Conservation (phyloP, 1,140 invertebrate genomes). For the Ericerus pela region DNA sequence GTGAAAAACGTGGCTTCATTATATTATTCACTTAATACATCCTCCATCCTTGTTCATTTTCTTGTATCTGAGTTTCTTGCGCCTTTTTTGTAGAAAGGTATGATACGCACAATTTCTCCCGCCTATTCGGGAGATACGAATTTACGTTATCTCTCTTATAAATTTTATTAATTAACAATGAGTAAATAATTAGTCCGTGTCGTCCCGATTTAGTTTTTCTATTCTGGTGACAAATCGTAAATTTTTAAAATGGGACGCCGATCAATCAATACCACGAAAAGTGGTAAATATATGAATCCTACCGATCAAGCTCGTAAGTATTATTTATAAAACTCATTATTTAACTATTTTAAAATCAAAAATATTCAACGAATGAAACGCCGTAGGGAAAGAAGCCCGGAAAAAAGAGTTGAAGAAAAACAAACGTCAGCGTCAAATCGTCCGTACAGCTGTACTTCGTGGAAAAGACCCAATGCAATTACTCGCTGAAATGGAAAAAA, state of each 20-base stretch:
- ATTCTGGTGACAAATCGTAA: no score
- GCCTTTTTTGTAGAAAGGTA: no score
- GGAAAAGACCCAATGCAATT: slow-evolving; percentile 93
- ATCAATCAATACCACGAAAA: slow-evolving; percentile 96
- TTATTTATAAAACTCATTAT: background rate
- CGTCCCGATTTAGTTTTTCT: no score
- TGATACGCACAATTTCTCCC: no score
- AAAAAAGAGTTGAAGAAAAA: slow-evolving; percentile 98
- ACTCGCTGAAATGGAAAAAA: slow-evolving; percentile 89
- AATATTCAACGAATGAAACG: slow-evolving; percentile 26
- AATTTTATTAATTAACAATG: no score
- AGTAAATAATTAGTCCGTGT: no score
- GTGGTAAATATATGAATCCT: slow-evolving; percentile 99
- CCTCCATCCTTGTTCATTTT: no score
- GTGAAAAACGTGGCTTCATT: no score
- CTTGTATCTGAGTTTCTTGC: no score
- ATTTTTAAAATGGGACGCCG: slow-evolving; percentile 80
- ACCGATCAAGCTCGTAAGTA: slow-evolving; percentile 94
- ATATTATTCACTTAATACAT: no score
- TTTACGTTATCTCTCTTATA: no score
- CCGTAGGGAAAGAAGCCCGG: slow-evolving; percentile 91
- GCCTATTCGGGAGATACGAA: no score
- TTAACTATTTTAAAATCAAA: background rate
- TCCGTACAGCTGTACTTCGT: slow-evolving; percentile 89
- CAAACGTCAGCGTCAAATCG: slow-evolving; percentile 89